Percentiles rank a stretch among this genome's conserved stretches.
These are phyloP conservation scores for Abramis brama DNA, from an alignment of 2,113 vertebrate genomes.

Conservation along the genomic window DNA sequence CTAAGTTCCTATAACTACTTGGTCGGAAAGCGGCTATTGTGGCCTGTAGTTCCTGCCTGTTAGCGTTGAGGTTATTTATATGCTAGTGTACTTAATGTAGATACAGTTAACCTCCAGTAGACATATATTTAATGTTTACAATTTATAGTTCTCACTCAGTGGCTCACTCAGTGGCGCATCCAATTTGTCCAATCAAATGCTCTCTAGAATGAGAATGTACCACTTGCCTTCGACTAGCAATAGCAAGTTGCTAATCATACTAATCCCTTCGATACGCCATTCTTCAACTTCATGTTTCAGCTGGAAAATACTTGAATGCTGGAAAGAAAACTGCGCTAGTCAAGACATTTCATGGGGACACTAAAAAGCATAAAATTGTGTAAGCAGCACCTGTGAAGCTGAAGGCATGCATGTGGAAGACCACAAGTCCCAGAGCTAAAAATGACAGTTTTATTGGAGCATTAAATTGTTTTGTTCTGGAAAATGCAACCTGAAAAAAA, in stretches of 20 bases:
- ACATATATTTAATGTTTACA: too few relatives aligned
- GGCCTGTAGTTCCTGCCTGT: too few relatives aligned
- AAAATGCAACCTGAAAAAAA: slow-evolving; percentile 33
- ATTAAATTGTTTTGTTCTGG: slow-evolving; percentile 37
- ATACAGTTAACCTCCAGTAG: too few relatives aligned
- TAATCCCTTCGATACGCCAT: not conserved
- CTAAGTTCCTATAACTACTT: too few relatives aligned
- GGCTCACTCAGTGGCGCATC: too few relatives aligned
- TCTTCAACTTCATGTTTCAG: not conserved
- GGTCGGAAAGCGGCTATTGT: too few relatives aligned
- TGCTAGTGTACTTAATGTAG: too few relatives aligned
- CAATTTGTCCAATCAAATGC: not conserved
- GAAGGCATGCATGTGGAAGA: slow-evolving; percentile 17
- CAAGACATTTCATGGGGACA: not conserved
- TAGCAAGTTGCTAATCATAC: not conserved
- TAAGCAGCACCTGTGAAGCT: slow-evolving; percentile 33
- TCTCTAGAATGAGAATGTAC: not conserved
- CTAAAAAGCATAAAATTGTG: slow-evolving; percentile 1
- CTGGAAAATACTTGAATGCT: not conserved
- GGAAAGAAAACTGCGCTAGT: not conserved
- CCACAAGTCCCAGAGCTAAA: slow-evolving; percentile 18
- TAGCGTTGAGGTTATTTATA: too few relatives aligned
- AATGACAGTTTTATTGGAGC: slow-evolving; percentile 11
- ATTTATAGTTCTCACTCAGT: too few relatives aligned
- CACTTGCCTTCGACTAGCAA: not conserved